Evolutionary conservation across 1,140 invertebrate genomes (phyloP).

Genomic region (roundworm (Caenorhabditis elegans)): WBcel235 BX284604.4:10126001-10126500

Average conservation of each 20-base stretch:
- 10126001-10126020: background rate
- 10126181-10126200: background rate
- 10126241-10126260: background rate
- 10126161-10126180: no score
- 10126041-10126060: no score
- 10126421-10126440: constrained; percentile 10
- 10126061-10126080: background rate
- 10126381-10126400: background rate
- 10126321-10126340: background rate
- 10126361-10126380: background rate
- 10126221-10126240: background rate
- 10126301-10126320: background rate
- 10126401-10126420: background rate
- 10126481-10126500: background rate
- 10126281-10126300: background rate
- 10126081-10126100: background rate
- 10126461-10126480: background rate
- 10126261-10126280: background rate
- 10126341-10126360: background rate
- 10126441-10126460: background rate
- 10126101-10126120: background rate
- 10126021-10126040: background rate
- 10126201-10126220: background rate
- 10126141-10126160: no score
- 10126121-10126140: background rate